Percentiles rank a stretch among this genome's conserved stretches.
These are phyloP conservation scores for Lapara coniferarum DNA, from an alignment of 2,888 invertebrate genomes.

Conservation along the genomic window DNA sequence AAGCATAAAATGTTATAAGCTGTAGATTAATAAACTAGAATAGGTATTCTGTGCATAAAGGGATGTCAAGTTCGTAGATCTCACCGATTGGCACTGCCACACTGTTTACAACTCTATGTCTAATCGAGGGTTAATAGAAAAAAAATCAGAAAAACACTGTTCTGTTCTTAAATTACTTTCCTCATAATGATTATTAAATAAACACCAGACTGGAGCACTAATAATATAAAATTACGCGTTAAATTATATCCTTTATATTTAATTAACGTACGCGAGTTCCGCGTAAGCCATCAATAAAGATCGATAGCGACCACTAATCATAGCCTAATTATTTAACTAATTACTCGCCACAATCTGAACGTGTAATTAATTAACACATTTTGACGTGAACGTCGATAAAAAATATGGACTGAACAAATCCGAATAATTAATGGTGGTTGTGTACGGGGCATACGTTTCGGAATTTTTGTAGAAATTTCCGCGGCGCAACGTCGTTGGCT, in stretches of 20 bases:
- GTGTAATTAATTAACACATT: constrained; percentile 48
- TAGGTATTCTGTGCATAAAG: too few species aligned
- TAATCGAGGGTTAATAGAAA: too few species aligned
- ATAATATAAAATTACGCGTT: not conserved
- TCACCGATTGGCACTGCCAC: too few species aligned
- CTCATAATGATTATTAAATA: too few species aligned
- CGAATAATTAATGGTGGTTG: constrained; percentile 20
- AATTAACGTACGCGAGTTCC: constrained; percentile 20
- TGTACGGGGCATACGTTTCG: constrained; percentile 1
- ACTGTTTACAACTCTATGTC: too few species aligned
- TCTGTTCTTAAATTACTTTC: too few species aligned
- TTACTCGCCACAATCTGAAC: constrained; percentile 41
- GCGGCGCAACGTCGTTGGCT: not conserved
- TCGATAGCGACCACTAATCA: constrained; percentile 25
- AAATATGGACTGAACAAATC: constrained; percentile 28
- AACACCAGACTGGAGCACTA: not conserved
- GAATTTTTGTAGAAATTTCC: constrained; percentile 7
- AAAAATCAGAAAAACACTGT: too few species aligned
- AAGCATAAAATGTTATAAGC: too few species aligned
- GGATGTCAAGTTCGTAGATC: too few species aligned
- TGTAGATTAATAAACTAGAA: too few species aligned
- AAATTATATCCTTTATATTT: constrained; percentile 40
- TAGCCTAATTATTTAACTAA: constrained; percentile 50
- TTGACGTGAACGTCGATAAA: constrained; percentile 36
- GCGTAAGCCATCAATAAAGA: not conserved